These are phyloP conservation scores for Ganaspis brasiliensis DNA, from an alignment of 2,888 invertebrate species.

Conservation along the genomic window DNA sequence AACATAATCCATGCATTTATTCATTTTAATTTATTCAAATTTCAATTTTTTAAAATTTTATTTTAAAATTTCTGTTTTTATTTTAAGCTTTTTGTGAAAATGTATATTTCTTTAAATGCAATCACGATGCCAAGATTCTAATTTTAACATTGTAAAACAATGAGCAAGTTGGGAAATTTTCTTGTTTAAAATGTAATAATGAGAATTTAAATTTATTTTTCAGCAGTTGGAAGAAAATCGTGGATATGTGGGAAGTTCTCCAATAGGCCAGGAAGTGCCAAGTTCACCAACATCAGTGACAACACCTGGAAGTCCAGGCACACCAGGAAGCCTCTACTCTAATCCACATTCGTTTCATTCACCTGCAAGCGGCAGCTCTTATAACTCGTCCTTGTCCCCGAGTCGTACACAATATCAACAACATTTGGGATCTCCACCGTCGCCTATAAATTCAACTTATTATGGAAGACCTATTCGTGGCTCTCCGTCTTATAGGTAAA, in stretches of 20 bases:
- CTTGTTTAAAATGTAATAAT: background rate
- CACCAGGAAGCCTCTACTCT: conserved; percentile 73
- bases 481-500: conserved; percentile 75
- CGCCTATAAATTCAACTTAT: conserved; percentile 67
- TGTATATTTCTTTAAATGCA: too few relatives aligned
- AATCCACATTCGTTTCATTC: conserved; percentile 72
- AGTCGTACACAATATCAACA: conserved; percentile 64
- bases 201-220: background rate
- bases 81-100: too few relatives aligned
- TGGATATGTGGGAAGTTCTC: conserved; percentile 42
- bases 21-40: too few relatives aligned
- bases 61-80: too few relatives aligned
- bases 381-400: conserved; percentile 61
- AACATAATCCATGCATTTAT: too few relatives aligned
- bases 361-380: conserved; percentile 58
- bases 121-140: too few relatives aligned
- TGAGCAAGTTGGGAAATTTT: too few relatives aligned
- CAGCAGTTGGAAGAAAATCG: conserved; percentile 26
- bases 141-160: too few relatives aligned
- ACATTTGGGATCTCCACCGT: conserved; percentile 65
- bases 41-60: too few relatives aligned
- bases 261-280: conserved; percentile 69
- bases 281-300: conserved; percentile 73
- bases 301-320: conserved; percentile 75
- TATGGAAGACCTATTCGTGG: conserved; percentile 76